phyloP scores from a whole-genome alignment of 1,140 invertebrate genomes.

The Triops cancriformis region DNA sequence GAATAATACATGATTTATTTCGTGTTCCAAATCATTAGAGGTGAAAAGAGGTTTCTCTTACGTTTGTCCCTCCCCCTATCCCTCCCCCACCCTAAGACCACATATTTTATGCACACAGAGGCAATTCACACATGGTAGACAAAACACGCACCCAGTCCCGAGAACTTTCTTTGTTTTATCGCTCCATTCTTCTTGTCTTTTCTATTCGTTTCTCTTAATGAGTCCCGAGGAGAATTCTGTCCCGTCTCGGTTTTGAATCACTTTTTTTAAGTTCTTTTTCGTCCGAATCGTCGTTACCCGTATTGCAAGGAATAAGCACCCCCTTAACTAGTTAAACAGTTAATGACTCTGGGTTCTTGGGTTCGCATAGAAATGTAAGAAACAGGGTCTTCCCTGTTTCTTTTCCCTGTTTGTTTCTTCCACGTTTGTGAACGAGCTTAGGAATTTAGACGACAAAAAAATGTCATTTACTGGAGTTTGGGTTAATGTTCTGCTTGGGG shows the following conservation, averaged over 20 bases:
- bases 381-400: too few relatives aligned
- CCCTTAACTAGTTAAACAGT: neutral
- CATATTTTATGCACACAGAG: neutral
- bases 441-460: too few relatives aligned
- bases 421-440: too few relatives aligned
- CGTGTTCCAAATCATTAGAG: too few relatives aligned
- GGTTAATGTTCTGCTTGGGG: too few relatives aligned
- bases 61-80: neutral
- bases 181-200: neutral
- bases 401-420: too few relatives aligned
- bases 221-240: neutral
- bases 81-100: neutral
- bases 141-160: neutral
- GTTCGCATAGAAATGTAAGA: too few relatives aligned
- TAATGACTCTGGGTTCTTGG: neutral
- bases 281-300: neutral
- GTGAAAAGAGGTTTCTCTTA: neutral
- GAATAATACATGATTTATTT: too few relatives aligned
- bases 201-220: neutral
- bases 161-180: neutral
- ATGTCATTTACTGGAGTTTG: too few relatives aligned
- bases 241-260: neutral
- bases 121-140: neutral
- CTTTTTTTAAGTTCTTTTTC: neutral
- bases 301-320: neutral